Percentiles rank a stretch among this genome's conserved stretches.
Evolutionary conservation across 2,113 vertebrate species (phyloP).

Genomic region (Grantiella picta): DNA sequence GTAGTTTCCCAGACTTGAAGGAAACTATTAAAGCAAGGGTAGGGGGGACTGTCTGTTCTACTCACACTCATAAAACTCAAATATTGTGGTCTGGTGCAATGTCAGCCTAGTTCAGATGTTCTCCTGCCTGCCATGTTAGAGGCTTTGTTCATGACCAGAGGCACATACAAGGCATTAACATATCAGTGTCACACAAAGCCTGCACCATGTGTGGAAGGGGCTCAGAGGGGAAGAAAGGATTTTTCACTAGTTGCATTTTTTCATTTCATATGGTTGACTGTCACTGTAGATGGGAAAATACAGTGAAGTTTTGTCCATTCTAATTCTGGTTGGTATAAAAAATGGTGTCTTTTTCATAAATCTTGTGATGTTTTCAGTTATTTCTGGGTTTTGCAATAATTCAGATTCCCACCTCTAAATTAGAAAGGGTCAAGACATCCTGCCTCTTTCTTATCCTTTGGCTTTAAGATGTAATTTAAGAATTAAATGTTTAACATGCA

Average conservation of each 20-base stretch:
- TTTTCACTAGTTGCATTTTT: slow-evolving; percentile 21
- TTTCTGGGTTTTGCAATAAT: slow-evolving; percentile 35
- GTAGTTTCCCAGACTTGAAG: slow-evolving; percentile 3
- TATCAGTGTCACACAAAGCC: neutral
- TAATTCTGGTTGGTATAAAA: slow-evolving; percentile 31
- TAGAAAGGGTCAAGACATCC: slow-evolving; percentile 27
- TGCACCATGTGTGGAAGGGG: neutral
- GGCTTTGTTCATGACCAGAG: neutral
- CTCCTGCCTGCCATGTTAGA: neutral
- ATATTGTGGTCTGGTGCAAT: neutral
- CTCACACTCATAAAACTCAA: neutral
- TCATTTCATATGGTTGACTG: neutral
- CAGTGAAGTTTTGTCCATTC: slow-evolving; percentile 44
- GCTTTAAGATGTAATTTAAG: neutral
- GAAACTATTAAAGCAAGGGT: neutral
- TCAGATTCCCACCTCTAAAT: slow-evolving; percentile 34
- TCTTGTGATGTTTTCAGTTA: slow-evolving; percentile 47
- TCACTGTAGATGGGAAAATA: slow-evolving; percentile 22
- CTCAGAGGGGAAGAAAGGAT: neutral
- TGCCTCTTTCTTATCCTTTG: slow-evolving; percentile 20
- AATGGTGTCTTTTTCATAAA: slow-evolving; percentile 12
- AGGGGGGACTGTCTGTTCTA: neutral
- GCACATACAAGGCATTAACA: neutral
- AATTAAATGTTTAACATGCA: neutral
- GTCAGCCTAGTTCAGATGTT: slow-evolving; percentile 6